Conservation (phyloP, 2,888 invertebrate species). For the Cerceris rybyensis region DNA sequence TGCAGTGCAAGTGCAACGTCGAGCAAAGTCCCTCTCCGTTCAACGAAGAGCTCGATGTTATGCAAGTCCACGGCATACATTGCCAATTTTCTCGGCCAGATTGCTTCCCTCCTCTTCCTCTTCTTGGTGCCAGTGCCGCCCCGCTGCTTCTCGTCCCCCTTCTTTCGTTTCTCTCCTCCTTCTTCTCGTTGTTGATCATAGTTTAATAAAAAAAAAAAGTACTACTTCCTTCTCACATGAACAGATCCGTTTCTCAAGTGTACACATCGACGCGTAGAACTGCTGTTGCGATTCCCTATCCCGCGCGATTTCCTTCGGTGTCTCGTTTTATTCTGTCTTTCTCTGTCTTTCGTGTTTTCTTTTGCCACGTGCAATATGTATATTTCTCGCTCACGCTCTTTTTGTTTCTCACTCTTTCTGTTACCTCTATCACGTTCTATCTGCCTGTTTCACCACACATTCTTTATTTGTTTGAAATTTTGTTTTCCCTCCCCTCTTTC, state of each 20-base stretch:
- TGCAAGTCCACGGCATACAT: conserved; percentile 63
- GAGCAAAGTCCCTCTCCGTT: neutral
- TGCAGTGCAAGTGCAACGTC: conserved; percentile 13
- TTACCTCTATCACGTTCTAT: too few relatives aligned
- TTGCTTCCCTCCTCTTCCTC: conserved; percentile 13
- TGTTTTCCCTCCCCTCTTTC: too few relatives aligned
- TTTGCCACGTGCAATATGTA: too few relatives aligned
- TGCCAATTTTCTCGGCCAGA: conserved; percentile 68
- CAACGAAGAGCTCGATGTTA: conserved; percentile 43
- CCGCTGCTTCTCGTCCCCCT: neutral
- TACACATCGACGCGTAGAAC: conserved; percentile 39
- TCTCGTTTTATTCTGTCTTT: neutral
- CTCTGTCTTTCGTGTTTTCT: neutral
- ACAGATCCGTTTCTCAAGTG: conserved; percentile 33
- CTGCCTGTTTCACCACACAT: too few relatives aligned
- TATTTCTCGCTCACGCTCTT: too few relatives aligned
- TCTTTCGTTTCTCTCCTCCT: neutral
- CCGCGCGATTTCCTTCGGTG: conserved; percentile 6
- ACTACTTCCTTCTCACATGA: conserved; percentile 9
- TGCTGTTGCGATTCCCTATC: conserved; percentile 19
- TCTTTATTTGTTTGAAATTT: too few relatives aligned
- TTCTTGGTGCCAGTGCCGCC: neutral
- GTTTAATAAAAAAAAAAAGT: conserved; percentile 36
- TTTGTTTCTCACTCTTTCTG: too few relatives aligned
- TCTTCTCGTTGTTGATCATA: neutral